Base-by-base conservation (phyloP, 2,113 vertebrate species). In the Otus sunia region DNA sequence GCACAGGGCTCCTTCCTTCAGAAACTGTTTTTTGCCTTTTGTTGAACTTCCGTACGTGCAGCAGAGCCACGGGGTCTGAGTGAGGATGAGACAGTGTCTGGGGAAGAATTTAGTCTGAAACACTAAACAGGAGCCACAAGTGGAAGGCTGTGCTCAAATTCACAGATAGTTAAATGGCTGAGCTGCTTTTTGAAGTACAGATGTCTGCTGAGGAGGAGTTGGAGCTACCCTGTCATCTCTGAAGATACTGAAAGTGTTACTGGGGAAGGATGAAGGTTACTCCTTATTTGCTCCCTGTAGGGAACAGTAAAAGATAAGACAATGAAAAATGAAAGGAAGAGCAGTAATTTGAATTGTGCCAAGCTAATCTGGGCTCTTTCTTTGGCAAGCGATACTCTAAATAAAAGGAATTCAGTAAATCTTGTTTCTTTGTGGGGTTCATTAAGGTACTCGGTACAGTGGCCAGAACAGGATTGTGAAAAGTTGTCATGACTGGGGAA, bases 1-100 rank as follows among this genome's bases (percentile, higher is more conserved):
- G 32, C 26, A 2, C 45, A 0, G 32, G 72, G 25, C 49, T 56
- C 32, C 22, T 7, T 10, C 82, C 47, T 9, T 12, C 23, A 4
- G 29, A 22, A 39, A 10, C 23, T 39, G 27, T 0, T 0, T 16
- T 16, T 25, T 18, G 8, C 74, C 18, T 27, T 45, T 9, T 5
- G 0, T 20, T 34, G 5, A 30, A 17, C n/a, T n/a, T n/a, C 21
- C 10, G 43, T 13, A 25, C 12, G 2, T 3, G 22, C 2, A 4
- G 49, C 43, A 25, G 81, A 56, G 43, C 66, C 22, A 1, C 4
- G 36, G 66, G 67, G 34, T 19, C 19, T 12, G 53, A 12, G n/a
- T 5, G 25, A 22, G 59, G 45, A 12, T 18, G 67, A n/a, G 74
- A 4, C 39, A 8, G 75, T 30, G 82, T 67, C 68, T 55, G 82